These are phyloP conservation scores for Pollenia angustigena DNA, from an alignment of 2,888 invertebrate species.

Conservation along the genomic window DNA sequence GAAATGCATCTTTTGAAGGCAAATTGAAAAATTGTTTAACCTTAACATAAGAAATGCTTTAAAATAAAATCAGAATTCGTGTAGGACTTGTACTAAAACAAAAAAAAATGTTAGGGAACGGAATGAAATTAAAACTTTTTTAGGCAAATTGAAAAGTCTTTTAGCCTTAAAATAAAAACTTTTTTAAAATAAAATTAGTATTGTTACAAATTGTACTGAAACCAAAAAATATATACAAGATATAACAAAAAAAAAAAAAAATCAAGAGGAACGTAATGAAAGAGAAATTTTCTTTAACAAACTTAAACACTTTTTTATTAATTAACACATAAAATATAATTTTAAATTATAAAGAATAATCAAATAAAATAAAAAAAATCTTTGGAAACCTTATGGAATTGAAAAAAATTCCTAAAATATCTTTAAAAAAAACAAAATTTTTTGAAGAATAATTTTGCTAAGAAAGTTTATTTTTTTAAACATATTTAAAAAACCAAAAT, in stretches of 20 bases:
- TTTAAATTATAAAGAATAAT: not conserved
- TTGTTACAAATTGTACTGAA: not conserved
- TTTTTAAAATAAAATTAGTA: not conserved
- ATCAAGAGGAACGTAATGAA: not conserved
- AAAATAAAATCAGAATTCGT: not conserved
- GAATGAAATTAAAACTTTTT: slow-evolving; percentile 37
- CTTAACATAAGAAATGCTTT: too few species aligned
- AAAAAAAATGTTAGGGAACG: not conserved
- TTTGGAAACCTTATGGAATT: slow-evolving; percentile 18
- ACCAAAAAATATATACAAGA: not conserved
- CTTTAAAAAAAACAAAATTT: too few species aligned
- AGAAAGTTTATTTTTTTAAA: too few species aligned
- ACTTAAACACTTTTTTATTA: too few species aligned
- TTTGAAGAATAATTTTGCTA: too few species aligned
- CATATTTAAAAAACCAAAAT: too few species aligned
- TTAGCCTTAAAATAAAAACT: too few species aligned
- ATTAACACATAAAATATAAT: too few species aligned
- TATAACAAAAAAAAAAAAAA: not conserved
- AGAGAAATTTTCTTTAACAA: not conserved
- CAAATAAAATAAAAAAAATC: not conserved
- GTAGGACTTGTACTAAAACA: not conserved
- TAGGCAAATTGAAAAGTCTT: too few species aligned
- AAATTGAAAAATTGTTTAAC: too few species aligned
- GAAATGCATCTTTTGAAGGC: slow-evolving; percentile 20
- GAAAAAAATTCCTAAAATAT: not conserved